Conservation (phyloP, 2,113 vertebrate species). For the Sander vitreus region DNA sequence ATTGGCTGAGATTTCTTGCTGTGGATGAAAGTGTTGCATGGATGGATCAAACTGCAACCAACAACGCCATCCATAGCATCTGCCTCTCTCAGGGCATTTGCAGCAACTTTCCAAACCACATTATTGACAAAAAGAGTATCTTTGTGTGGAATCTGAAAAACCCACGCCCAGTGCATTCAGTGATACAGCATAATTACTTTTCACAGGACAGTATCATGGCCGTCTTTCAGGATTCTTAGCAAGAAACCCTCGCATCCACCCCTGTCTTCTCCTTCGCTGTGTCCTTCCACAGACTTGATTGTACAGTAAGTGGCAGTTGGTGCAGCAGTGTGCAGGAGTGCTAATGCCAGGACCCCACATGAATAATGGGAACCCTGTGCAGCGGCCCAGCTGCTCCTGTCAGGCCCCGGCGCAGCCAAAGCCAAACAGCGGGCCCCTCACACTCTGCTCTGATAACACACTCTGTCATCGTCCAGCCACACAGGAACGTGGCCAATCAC, state of each 20-base stretch:
- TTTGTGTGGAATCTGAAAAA: neutral
- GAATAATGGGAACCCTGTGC: slow-evolving; percentile 65
- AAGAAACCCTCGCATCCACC: slow-evolving; percentile 24
- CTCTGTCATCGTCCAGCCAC: slow-evolving; percentile 43
- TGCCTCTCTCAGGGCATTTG: neutral
- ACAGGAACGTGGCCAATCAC: slow-evolving; percentile 51
- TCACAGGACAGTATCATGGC: slow-evolving; percentile 19
- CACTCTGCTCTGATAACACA: slow-evolving; percentile 51
- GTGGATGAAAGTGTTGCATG: too few relatives aligned
- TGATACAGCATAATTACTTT: slow-evolving; percentile 8
- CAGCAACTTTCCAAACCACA: neutral
- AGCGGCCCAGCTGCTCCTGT: slow-evolving; percentile 66
- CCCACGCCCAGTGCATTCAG: slow-evolving; percentile 1
- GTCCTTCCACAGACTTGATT: slow-evolving; percentile 46
- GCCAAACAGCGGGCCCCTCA: slow-evolving; percentile 56
- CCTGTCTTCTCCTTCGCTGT: neutral
- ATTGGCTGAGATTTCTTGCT: too few relatives aligned
- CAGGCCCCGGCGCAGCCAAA: slow-evolving; percentile 34
- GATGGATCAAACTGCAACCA: too few relatives aligned
- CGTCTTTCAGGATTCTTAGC: slow-evolving; percentile 39
- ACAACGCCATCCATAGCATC: too few relatives aligned
- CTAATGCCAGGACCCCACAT: slow-evolving; percentile 47
- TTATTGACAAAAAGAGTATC: slow-evolving; percentile 4
- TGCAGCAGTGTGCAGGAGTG: slow-evolving; percentile 26
- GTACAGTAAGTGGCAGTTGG: slow-evolving; percentile 67